A percentile compares a stretch with the other conserved stretches of the same genome.
phyloP scores from a whole-genome alignment of 1,140 invertebrate genomes.

The Sarcophaga bullata region DNA sequence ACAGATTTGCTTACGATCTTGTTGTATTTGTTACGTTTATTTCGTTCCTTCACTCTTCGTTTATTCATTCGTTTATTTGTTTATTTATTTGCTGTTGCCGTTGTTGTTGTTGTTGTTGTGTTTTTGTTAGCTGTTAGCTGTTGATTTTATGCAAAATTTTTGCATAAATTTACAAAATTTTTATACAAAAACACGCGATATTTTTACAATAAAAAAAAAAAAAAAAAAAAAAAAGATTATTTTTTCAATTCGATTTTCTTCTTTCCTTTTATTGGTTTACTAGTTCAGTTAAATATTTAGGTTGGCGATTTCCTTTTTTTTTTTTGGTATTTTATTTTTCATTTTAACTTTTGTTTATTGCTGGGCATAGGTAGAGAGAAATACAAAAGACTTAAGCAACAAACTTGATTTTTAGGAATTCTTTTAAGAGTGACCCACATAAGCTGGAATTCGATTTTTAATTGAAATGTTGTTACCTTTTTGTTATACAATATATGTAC shows the following conservation, averaged over 20 bases:
- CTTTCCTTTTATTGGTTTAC: not conserved
- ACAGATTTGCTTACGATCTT: slow-evolving; percentile 31
- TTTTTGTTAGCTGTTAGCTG: not conserved
- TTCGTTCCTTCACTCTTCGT: not conserved
- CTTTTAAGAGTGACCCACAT: no score
- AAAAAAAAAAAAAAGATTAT: no score
- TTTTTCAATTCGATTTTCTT: not conserved
- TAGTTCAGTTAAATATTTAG: slow-evolving; percentile 3
- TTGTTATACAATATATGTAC: no score
- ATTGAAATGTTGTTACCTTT: no score
- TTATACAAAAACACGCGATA: slow-evolving; percentile 33
- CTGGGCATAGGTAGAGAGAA: not conserved
- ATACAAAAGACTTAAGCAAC: not conserved
- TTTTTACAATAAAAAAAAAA: not conserved
- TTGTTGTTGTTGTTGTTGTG: not conserved
- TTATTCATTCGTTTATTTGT: not conserved
- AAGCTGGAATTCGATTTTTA: no score
- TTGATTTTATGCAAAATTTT: slow-evolving; percentile 24
- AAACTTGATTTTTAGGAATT: not conserved
- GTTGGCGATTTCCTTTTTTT: not conserved
- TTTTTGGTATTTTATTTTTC: not conserved
- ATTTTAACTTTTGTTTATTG: no score
- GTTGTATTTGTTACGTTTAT: slow-evolving; percentile 9
- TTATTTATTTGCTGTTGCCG: not conserved
- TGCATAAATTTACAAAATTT: slow-evolving; percentile 41